phyloP scores from a whole-genome alignment of 2,797 vertebrate genomes.

The Tokudaia tokunoshimensis region DNA sequence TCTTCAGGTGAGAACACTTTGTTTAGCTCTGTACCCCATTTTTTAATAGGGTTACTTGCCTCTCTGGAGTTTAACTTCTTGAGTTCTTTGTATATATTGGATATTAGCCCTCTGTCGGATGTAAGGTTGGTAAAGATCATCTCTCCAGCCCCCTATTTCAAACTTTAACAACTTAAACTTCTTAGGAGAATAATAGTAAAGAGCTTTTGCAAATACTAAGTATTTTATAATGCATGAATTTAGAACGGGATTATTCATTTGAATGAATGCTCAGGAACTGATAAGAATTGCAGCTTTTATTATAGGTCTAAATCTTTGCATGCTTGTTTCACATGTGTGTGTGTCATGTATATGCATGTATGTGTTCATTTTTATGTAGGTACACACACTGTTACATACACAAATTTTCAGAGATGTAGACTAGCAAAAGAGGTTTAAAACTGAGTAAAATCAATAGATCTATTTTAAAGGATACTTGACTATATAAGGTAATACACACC shows the following conservation, averaged over 20 bases:
- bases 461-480: neutral
- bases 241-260: neutral
- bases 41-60: too few relatives aligned
- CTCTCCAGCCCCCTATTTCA: too few relatives aligned
- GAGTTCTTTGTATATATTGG: too few relatives aligned
- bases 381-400: neutral
- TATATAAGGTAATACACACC: neutral
- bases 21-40: too few relatives aligned
- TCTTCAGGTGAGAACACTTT: too few relatives aligned
- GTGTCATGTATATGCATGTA: neutral
- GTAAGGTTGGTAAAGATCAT: too few relatives aligned
- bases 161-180: neutral
- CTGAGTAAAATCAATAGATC: neutral
- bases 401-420: neutral
- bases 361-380: neutral
- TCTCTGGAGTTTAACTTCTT: too few relatives aligned
- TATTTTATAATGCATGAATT: neutral
- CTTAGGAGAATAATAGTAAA: constrained; percentile 14
- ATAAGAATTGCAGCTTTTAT: neutral
- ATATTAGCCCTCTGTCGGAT: too few relatives aligned
- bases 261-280: neutral
- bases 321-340: neutral
- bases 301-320: neutral
- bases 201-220: neutral
- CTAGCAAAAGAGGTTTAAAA: neutral